Evolutionary conservation across 1,140 invertebrate genomes (phyloP), one percentile per base, ranked within the genome.

Genomic region (Sarcophaga peregrina): DNA sequence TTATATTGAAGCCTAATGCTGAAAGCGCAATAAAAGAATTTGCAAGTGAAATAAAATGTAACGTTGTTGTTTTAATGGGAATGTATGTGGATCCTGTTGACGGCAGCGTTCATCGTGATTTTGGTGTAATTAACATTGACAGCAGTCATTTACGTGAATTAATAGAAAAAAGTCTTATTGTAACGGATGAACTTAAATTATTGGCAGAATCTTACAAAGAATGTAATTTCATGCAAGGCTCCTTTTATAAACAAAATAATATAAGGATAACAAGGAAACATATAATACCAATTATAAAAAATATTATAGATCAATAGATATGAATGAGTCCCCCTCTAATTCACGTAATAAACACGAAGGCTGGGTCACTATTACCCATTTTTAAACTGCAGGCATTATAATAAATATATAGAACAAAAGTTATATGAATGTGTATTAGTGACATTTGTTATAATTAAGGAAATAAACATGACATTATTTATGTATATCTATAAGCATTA

Each of bases 201-300:
- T 72, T 84, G 7, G 68, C 89, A 8, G 54, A 80, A 8, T 68
- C 87, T 78, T 81, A 85, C 0, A 52, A 82, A 15, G 81, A 87
- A 47, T 84, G 83, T 20, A 58, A 86, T 52, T 87, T 90, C 50
- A 83, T 90, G 82, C 82, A 86, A 83, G 91, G 87, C 15, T 86
- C 84, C 46, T 90, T 91, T 73, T 92, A 93, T 81, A 85, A 87
- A 25, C 93, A 93, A 84, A 86, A 88, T 82, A 94, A 94, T 88
- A 84, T 92, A 8, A 91, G 91, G 85, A 90, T 91, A 37, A 92
- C 93, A 25, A 90, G 93, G 47, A 94, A 94, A 90, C 93, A 94
- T 87, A 92, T 94, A 84, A 84, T 94, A 82, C 93, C 93, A 47
- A 90, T 94, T 82, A 86, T 94, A 83, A 92, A 91, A 87, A 88